Percentiles rank a stretch among this genome's conserved stretches.
These are phyloP conservation scores for Lutjanus erythropterus DNA, from an alignment of 2,113 vertebrate species.

Conservation along the genomic window DNA sequence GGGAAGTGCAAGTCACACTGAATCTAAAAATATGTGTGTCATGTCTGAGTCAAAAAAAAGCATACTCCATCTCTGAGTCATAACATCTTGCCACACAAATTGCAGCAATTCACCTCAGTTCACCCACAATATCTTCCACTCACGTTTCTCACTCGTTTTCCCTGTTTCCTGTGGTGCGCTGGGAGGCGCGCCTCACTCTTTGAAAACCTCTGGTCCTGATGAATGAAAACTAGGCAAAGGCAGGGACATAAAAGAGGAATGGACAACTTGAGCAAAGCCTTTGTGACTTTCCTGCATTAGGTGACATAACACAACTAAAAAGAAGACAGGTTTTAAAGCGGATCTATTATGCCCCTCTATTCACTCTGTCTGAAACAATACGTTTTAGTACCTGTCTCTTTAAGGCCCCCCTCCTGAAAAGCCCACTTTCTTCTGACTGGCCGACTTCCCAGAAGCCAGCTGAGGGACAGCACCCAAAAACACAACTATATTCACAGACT, in stretches of 20 bases:
- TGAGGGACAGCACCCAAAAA: no score
- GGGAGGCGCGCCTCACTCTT: background rate
- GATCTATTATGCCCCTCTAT: no score
- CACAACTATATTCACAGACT: no score
- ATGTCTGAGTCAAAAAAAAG: background rate
- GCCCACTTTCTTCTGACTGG: no score
- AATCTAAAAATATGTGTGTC: background rate
- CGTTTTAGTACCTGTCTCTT: no score
- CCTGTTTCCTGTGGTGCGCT: background rate
- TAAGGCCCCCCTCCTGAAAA: no score
- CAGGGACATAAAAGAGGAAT: background rate
- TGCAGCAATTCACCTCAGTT: background rate
- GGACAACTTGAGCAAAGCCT: background rate
- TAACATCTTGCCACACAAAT: background rate
- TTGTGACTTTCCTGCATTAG: background rate
- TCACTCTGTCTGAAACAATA: no score
- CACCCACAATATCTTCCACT: background rate
- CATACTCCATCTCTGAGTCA: background rate
- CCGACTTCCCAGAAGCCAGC: no score
- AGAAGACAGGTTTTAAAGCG: background rate
- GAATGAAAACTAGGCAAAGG: constrained; percentile 4
- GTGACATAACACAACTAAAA: constrained; percentile 1
- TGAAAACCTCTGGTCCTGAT: background rate
- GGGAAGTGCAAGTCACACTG: background rate
- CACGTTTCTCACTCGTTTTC: background rate